A percentile compares a stretch with the other conserved stretches of the same genome.
Conservation (phyloP, 2,888 invertebrate genomes). For the Cataglyphis cursor region DNA sequence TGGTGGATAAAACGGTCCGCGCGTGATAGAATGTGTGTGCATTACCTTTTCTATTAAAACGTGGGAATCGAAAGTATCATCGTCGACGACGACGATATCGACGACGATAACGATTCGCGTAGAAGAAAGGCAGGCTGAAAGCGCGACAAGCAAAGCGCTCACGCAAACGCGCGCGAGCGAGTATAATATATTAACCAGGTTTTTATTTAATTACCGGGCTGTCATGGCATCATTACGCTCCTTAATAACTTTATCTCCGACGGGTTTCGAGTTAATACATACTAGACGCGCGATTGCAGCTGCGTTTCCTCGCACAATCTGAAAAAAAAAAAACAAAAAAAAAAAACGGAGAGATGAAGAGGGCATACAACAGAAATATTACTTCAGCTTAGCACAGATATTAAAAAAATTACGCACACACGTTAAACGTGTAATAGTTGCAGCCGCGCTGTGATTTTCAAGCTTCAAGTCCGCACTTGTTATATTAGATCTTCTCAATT, state of each 20-base stretch:
- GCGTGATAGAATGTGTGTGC: slow-evolving; percentile 5
- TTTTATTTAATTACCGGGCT: slow-evolving; percentile 64
- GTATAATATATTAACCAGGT: slow-evolving; percentile 61
- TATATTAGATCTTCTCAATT: slow-evolving; percentile 13
- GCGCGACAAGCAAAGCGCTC: slow-evolving; percentile 33
- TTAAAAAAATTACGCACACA: slow-evolving; percentile 11
- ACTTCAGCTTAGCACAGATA: not conserved
- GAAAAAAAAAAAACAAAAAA: slow-evolving; percentile 26
- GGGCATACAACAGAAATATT: slow-evolving; percentile 12
- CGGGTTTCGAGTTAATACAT: slow-evolving; percentile 45
- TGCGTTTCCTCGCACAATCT: not conserved
- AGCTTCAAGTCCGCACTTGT: not conserved
- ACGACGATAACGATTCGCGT: not conserved
- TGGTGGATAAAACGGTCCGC: slow-evolving; percentile 8
- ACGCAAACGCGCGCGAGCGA: slow-evolving; percentile 34
- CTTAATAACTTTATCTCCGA: slow-evolving; percentile 62
- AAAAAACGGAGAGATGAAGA: slow-evolving; percentile 13
- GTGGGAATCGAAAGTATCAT: slow-evolving; percentile 54
- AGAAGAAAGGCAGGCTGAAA: slow-evolving; percentile 26
- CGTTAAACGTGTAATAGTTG: not conserved
- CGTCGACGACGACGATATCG: slow-evolving; percentile 2
- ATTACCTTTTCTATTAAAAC: slow-evolving; percentile 46
- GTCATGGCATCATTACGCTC: slow-evolving; percentile 60
- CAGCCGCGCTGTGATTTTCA: not conserved
- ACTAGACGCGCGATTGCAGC: slow-evolving; percentile 31